Evolutionary conservation across 2,888 invertebrate genomes (phyloP), one percentile per base, ranked within the genome.

Genomic region (Ceraclea dissimilis): DNA sequence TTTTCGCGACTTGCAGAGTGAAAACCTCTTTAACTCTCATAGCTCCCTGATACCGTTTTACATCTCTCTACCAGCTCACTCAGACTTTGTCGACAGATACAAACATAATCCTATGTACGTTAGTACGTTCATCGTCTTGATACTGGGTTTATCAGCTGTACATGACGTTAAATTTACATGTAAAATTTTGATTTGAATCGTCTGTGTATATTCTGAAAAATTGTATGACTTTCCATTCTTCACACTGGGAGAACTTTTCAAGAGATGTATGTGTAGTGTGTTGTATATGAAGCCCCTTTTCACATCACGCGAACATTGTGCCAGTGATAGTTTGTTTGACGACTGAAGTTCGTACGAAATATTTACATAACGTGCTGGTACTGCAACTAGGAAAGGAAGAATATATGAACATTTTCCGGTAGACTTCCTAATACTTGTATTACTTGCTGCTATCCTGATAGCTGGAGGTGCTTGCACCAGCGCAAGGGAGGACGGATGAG

Each of bases 401-500:
- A 39, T 16, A 16, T 39, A 39, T 39, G 39, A 39, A 39, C 39
- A 39, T 39, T 39, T 16, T 39, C 39, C 39, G 5, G 39, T 39
- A 39, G 39, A 39, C 16, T 16, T n/a, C n/a, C n/a, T n/a, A n/a
- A n/a, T n/a, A n/a, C 39, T 39, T 39, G n/a, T 34, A 51, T 51
- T 31, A 20, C 11, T 18, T 56, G 34, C 59, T 56, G 56, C 33
- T 21, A n/a, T 21, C 52, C 59, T 59, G 59, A 44, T 59, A 56
- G 48, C 33, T 44, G 46, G 49, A 48, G 52, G 49, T 39, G 49
- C 49, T 26, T 17, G 44, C 26, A 39, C 57, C 49, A 49, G 52
- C 49, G 52, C 52, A 51, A 44, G 52, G 49, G 52, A 52, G 51
- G 34, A 49, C 59, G 34, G 43, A 59, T 59, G 59, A 59, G 55